Conservation (phyloP, 2,113 vertebrate genomes). For the Antechinus flavipes region DNA sequence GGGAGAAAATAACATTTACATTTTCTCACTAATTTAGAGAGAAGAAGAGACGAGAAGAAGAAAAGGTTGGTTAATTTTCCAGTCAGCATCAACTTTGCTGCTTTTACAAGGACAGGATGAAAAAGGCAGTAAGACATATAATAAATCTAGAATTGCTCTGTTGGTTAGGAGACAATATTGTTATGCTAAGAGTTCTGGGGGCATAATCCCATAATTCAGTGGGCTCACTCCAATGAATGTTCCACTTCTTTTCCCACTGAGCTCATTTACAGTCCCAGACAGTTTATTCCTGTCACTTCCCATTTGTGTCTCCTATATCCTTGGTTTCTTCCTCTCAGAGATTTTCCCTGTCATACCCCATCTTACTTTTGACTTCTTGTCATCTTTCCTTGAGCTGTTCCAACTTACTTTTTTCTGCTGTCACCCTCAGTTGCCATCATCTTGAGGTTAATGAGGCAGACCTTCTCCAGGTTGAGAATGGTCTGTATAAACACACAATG, state of each 20-base stretch:
- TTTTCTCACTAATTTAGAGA: constrained; percentile 77
- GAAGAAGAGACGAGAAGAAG: constrained; percentile 45
- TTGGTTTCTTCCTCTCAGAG: constrained; percentile 62
- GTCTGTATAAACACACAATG: neutral
- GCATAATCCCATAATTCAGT: constrained; percentile 78
- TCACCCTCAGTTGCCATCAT: constrained; percentile 64
- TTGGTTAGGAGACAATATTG: constrained; percentile 39
- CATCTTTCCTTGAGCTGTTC: constrained; percentile 75
- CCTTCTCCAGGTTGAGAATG: constrained; percentile 36
- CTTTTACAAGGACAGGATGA: constrained; percentile 64
- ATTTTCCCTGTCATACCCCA: constrained; percentile 71
- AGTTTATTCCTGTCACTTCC: constrained; percentile 82
- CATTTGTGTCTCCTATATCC: constrained; percentile 73
- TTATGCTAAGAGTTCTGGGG: constrained; percentile 69
- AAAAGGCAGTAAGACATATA: constrained; percentile 55
- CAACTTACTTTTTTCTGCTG: constrained; percentile 46
- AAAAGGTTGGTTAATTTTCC: constrained; percentile 71
- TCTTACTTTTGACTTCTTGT: constrained; percentile 75
- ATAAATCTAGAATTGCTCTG: constrained; percentile 69
- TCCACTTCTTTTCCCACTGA: constrained; percentile 71
- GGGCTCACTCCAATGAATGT: constrained; percentile 71
- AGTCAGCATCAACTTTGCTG: constrained; percentile 36
- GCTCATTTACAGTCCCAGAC: constrained; percentile 78
- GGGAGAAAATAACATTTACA: constrained; percentile 70
- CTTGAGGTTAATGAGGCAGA: constrained; percentile 75